Evolutionary conservation across 2,888 invertebrate genomes (phyloP).

Genomic region (Rosalia funebris): DNA sequence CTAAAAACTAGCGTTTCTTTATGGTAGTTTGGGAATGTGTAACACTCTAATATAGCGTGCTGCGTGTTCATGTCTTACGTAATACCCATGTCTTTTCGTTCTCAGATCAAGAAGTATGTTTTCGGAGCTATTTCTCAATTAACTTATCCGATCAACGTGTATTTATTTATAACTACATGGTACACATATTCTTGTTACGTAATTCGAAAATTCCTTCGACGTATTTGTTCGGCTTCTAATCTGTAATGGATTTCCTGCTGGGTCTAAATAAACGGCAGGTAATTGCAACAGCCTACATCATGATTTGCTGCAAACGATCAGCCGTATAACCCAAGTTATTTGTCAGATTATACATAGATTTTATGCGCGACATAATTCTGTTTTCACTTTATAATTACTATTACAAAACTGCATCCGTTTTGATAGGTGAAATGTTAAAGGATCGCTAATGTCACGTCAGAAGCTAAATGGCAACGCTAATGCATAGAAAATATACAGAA

Average conservation of each 20-base stretch:
- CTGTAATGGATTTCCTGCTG: neutral
- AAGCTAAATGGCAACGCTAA: too few relatives aligned
- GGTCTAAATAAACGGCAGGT: too few relatives aligned
- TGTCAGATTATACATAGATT: too few relatives aligned
- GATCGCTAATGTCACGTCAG: too few relatives aligned
- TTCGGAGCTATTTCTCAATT: conserved; percentile 9
- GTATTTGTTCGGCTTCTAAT: neutral
- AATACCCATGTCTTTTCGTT: conserved; percentile 1
- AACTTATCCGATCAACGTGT: neutral
- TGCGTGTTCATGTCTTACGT: neutral
- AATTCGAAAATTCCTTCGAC: neutral
- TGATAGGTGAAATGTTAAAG: too few relatives aligned
- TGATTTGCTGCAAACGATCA: too few relatives aligned
- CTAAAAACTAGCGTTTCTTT: neutral
- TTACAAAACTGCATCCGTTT: too few relatives aligned
- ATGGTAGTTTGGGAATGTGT: neutral
- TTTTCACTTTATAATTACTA: too few relatives aligned
- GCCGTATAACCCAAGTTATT: too few relatives aligned
- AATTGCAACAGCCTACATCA: too few relatives aligned
- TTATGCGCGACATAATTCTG: too few relatives aligned
- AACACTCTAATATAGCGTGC: conserved; percentile 9
- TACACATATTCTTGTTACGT: neutral
- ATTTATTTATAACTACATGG: neutral
- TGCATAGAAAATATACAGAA: too few relatives aligned
- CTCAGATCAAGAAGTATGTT: neutral